Percentiles rank a stretch among this genome's conserved stretches.
These are phyloP conservation scores for Monopterus albus DNA, from an alignment of 2,113 vertebrate species.

Conservation along the genomic window DNA sequence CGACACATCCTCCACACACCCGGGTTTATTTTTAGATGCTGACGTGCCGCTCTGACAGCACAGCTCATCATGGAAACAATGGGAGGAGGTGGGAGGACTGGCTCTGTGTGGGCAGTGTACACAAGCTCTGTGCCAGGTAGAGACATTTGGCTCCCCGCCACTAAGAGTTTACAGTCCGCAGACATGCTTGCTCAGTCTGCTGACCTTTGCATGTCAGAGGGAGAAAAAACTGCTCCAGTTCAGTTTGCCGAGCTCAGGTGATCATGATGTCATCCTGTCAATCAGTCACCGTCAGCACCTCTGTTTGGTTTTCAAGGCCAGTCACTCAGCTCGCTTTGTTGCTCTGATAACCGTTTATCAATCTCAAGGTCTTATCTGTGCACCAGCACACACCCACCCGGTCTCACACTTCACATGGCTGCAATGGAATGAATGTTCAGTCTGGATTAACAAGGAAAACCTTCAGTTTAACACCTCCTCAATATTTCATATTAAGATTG, in stretches of 20 bases:
- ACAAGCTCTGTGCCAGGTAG: conserved; percentile 9
- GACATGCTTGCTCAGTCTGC: neutral
- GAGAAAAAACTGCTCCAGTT: neutral
- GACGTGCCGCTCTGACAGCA: conserved; percentile 8
- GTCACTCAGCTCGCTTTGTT: neutral
- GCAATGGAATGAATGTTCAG: no score
- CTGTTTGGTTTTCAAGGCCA: conserved; percentile 11
- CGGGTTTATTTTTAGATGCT: conserved; percentile 59
- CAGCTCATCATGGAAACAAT: conserved; percentile 51
- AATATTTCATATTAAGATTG: no score
- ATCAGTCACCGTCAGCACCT: conserved; percentile 40
- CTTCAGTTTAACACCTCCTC: no score
- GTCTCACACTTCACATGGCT: neutral
- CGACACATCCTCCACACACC: neutral
- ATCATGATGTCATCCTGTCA: conserved; percentile 49
- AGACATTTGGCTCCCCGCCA: neutral
- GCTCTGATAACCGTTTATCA: conserved; percentile 9
- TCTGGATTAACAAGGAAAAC: no score
- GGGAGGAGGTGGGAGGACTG: conserved; percentile 33
- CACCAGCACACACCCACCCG: neutral
- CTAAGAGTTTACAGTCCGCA: conserved; percentile 1
- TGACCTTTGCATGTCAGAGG: conserved; percentile 28
- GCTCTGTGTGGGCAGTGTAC: no score
- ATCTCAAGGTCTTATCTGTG: neutral
- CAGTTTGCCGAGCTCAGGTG: neutral